phyloP scores from a whole-genome alignment of 2,113 vertebrate genomes.

The Amazona guildingii region DNA sequence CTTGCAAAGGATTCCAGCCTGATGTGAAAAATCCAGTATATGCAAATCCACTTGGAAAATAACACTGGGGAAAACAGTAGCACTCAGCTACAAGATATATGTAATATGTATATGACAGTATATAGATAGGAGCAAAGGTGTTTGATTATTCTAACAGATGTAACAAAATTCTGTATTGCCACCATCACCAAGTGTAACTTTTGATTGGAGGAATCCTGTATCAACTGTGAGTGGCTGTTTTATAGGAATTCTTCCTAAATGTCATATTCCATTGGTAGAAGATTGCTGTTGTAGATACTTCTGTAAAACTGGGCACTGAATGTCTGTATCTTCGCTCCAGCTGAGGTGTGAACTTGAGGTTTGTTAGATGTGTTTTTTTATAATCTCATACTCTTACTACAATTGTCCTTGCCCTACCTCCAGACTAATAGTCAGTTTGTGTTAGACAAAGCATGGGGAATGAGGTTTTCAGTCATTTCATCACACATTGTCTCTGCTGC shows the following conservation, averaged over 20 bases:
- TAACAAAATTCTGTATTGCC: not conserved
- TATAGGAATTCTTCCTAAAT: not conserved
- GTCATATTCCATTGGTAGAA: not conserved
- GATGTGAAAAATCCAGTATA: not conserved
- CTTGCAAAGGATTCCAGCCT: not conserved
- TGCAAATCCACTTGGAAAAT: not conserved
- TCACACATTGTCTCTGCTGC: not conserved
- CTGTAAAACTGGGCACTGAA: not conserved
- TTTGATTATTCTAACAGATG: not conserved
- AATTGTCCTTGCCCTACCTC: not conserved
- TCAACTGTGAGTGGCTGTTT: not conserved
- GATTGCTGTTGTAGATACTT: not conserved
- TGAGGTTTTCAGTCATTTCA: not conserved
- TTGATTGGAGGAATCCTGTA: not conserved
- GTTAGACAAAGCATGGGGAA: not conserved
- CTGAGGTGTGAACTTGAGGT: not conserved
- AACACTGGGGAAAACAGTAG: not conserved
- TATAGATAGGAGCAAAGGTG: not conserved
- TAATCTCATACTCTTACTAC: not conserved
- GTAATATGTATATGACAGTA: not conserved
- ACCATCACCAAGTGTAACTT: not conserved
- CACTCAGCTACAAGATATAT: not conserved
- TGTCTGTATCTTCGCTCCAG: not conserved
- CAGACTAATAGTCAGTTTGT: not conserved
- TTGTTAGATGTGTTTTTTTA: not conserved